Evolutionary conservation across 2,888 invertebrate species (phyloP).

Genomic region (Polymixis lichenea): DNA sequence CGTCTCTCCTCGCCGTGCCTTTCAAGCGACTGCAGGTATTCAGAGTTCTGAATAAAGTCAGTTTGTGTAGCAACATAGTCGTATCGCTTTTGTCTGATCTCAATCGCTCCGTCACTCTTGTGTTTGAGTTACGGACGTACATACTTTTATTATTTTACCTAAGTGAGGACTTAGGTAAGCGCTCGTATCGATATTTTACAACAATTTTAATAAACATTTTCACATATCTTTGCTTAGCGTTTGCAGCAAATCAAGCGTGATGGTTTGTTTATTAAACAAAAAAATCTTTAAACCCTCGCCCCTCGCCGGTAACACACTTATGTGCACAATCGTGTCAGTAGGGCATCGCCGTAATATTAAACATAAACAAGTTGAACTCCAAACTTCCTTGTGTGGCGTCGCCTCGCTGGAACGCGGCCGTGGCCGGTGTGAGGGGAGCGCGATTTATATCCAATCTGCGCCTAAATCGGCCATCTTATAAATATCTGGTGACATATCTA

Average conservation of each 20-base stretch:
- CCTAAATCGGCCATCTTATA: constrained; percentile 19
- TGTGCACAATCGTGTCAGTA: constrained; percentile 35
- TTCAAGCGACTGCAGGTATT: background rate
- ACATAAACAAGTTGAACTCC: constrained; percentile 29
- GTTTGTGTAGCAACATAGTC: background rate
- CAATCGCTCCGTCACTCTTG: background rate
- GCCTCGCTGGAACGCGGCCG: too few relatives aligned
- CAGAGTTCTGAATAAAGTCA: background rate
- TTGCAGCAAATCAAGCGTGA: background rate
- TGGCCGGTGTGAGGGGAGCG: background rate
- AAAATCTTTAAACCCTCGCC: background rate
- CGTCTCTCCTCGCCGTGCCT: background rate
- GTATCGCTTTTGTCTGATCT: background rate
- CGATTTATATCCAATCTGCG: constrained; percentile 44
- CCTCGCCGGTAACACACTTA: background rate
- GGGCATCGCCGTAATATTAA: constrained; percentile 16
- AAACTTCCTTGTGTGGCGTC: constrained; percentile 12
- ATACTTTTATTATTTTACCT: background rate
- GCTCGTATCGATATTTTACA: background rate
- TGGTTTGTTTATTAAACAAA: background rate
- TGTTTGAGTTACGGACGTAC: constrained; percentile 1
- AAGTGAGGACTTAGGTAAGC: too few relatives aligned
- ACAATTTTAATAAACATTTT: background rate
- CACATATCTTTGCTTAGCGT: background rate
- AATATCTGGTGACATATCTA: too few relatives aligned